phyloP scores from a whole-genome alignment of 2,113 vertebrate species.

The Nestor notabilis region DNA sequence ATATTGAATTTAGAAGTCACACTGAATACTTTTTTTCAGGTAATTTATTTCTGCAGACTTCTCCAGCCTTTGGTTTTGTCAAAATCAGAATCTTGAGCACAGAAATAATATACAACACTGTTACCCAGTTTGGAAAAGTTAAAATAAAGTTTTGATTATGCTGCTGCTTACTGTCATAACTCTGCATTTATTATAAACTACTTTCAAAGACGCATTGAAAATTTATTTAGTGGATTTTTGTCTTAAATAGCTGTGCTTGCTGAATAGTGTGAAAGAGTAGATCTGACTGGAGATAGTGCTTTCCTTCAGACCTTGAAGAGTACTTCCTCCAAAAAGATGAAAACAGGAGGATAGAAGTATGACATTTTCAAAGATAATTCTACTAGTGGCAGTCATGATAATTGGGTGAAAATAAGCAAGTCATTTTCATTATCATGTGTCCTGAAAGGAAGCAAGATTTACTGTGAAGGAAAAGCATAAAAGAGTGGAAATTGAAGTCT shows the following conservation, averaged over 20 bases:
- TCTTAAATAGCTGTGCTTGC: not conserved
- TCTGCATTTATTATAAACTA: not conserved
- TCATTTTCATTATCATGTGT: not conserved
- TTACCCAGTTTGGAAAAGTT: not conserved
- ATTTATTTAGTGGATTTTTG: conserved; percentile 24
- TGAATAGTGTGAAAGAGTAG: conserved; percentile 17
- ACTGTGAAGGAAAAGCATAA: not conserved
- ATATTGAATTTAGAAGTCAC: not conserved
- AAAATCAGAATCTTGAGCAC: not conserved
- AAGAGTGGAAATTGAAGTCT: conserved; percentile 22
- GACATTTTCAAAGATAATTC: conserved; percentile 17
- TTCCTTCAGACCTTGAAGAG: not conserved
- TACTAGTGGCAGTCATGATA: not conserved
- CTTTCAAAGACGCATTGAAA: not conserved
- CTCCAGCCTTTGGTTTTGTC: not conserved
- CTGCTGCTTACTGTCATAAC: not conserved
- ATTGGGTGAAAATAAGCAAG: conserved; percentile 34
- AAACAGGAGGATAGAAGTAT: not conserved
- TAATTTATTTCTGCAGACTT: not conserved
- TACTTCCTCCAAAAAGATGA: conserved; percentile 22
- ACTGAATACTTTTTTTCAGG: not conserved
- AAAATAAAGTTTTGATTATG: not conserved
- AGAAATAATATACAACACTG: not conserved
- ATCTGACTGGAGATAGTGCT: conserved; percentile 7
- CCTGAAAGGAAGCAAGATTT: not conserved